phyloP scores from a whole-genome alignment of 2,888 invertebrate species.

The Aquatica leii region DNA sequence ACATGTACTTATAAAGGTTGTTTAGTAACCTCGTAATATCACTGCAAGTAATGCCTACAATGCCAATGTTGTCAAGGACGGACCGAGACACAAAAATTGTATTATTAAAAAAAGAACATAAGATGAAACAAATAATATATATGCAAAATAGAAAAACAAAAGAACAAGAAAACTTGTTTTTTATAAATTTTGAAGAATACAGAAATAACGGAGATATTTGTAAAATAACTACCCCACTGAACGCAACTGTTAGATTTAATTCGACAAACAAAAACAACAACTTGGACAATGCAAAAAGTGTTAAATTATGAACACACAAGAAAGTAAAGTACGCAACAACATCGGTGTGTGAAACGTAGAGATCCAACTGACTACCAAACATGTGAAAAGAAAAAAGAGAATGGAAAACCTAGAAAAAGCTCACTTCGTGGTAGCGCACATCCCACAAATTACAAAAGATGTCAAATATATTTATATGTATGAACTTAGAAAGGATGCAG shows the following conservation, averaged over 20 bases:
- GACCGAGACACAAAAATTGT: slow-evolving; percentile 13
- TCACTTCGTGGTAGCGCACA: slow-evolving; percentile 21
- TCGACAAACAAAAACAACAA: slow-evolving; percentile 18
- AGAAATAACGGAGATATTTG: slow-evolving; percentile 17
- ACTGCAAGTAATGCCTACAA: too few relatives aligned
- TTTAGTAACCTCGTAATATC: too few relatives aligned
- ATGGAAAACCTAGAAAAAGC: slow-evolving; percentile 22
- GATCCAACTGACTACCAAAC: too few relatives aligned
- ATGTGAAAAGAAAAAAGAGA: slow-evolving; percentile 15
- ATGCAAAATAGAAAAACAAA: slow-evolving; percentile 16
- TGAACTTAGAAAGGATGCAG: too few relatives aligned
- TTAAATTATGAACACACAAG: too few relatives aligned
- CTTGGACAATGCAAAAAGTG: too few relatives aligned
- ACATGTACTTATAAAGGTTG: too few relatives aligned
- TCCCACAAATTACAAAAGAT: slow-evolving; percentile 25
- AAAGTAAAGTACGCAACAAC: too few relatives aligned
- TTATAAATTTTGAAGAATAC: slow-evolving; percentile 21
- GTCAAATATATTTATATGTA: slow-evolving; percentile 16
- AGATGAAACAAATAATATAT: slow-evolving; percentile 21
- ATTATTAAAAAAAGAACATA: slow-evolving; percentile 17
- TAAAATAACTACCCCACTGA: slow-evolving; percentile 13
- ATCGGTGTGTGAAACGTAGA: too few relatives aligned
- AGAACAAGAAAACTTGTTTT: slow-evolving; percentile 20
- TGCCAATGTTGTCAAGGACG: too few relatives aligned
- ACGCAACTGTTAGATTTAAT: slow-evolving; percentile 15